Evolutionary conservation across 1,140 invertebrate genomes (phyloP), one percentile per base, ranked within the genome.

Genomic region (Bilobella aurantiaca): DNA sequence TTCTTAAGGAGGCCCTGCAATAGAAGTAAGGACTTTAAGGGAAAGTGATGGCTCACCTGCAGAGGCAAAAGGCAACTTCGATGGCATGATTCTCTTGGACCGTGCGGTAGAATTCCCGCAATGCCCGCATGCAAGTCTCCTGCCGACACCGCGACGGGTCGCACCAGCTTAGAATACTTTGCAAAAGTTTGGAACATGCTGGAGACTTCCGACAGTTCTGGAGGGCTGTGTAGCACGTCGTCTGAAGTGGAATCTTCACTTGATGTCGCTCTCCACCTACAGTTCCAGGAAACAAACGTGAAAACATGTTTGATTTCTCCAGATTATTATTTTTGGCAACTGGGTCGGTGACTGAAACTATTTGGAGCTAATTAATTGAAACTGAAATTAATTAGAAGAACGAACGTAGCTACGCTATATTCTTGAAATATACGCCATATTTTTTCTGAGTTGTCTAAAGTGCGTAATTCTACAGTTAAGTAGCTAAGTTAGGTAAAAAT

Each of bases 61-160:
- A 93, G 53, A 93, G 81, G 77, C 91, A 93, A 79, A 93, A 92
- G 66, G 90, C 91, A 70, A 93, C 88, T 75, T 93, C 90, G 63
- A 91, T 82, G 72, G 87, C 89, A 82, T 88, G 87, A 67, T 85
- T 84, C 63, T 87, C 84, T 58, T 85, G 84, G 3, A 86, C 85
- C 67, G 85, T 85, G 73, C 87, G 83, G 78, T 92, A 93, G 78
- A 93, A 92, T 58, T 84, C 83, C 74, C 91, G 85, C 68, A 93
- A 77, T n/a, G 89, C 87, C 59, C 86, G 82, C 90, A 93, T 92
- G 76, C 91, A 94, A 8, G 88, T 85, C 74, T 90, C 86, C 64
- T 87, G 81, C 73, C 88, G 86, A 78, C 90, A 93, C 42, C 82
- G 82, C 49, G 81, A 82, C 37, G 83, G 78, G 73, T 90, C 86